Evolutionary conservation across 2,113 vertebrate species (phyloP).

Genomic region (Narcine bancroftii): DNA sequence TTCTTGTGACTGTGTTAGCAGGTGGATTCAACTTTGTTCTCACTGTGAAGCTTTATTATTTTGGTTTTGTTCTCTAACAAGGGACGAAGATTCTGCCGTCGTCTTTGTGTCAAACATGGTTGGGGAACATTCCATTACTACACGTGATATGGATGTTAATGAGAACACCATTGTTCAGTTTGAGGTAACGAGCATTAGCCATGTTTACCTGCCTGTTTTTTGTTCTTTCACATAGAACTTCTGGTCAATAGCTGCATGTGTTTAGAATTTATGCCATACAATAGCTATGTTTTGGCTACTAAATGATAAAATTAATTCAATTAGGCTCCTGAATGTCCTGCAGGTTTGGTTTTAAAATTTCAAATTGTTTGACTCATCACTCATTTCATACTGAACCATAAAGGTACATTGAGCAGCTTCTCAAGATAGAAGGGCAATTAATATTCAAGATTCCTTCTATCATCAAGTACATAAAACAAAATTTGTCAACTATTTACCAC

Average conservation of each 20-base stretch:
- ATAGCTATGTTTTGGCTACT: not conserved
- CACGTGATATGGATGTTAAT: constrained; percentile 82
- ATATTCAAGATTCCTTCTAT: too few species aligned
- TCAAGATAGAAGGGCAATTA: too few species aligned
- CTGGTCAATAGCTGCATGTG: not conserved
- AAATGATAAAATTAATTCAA: not conserved
- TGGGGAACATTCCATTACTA: constrained; percentile 92
- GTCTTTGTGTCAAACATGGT: constrained; percentile 92
- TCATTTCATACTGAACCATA: not conserved
- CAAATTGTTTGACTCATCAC: not conserved
- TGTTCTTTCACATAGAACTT: not conserved
- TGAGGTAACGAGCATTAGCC: constrained; percentile 63
- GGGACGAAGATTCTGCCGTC: constrained; percentile 92
- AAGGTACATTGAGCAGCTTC: too few species aligned
- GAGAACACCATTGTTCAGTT: constrained; percentile 96
- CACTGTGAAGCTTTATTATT: not conserved
- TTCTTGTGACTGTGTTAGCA: too few species aligned
- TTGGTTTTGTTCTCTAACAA: constrained; percentile 44
- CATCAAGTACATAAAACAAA: too few species aligned
- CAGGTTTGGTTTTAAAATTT: not conserved
- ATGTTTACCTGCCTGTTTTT: not conserved
- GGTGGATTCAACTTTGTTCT: not conserved
- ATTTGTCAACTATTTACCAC: too few species aligned
- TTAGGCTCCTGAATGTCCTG: not conserved
- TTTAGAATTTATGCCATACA: not conserved